Conservation (phyloP, 2,113 vertebrate genomes). For the Aythya baeri region DNA sequence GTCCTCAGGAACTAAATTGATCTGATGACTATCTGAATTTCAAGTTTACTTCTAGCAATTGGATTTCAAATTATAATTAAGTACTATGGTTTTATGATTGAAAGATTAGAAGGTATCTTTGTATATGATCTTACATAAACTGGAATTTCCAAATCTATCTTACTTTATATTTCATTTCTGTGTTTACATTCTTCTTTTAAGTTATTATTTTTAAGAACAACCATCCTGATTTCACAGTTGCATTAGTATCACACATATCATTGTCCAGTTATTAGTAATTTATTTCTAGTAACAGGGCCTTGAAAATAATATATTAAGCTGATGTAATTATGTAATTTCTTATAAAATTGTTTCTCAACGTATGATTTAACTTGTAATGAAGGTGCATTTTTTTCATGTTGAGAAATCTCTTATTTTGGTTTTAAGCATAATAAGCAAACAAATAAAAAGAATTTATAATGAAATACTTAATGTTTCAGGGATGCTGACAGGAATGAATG, state of each 20-base stretch:
- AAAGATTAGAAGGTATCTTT: background rate
- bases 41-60: background rate
- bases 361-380: background rate
- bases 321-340: background rate
- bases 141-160: background rate
- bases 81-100: background rate
- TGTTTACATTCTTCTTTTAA: background rate
- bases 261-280: background rate
- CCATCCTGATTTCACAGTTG: background rate
- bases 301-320: background rate
- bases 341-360: background rate
- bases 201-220: background rate
- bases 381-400: background rate
- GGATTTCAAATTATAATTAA: background rate
- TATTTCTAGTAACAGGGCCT: background rate
- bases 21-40: background rate
- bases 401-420: background rate
- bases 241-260: background rate
- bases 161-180: background rate
- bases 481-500: conserved; percentile 94
- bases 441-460: background rate
- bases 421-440: background rate
- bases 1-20: background rate
- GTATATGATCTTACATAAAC: background rate
- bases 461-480: conserved; percentile 76